Evolutionary conservation across 1,140 invertebrate species (phyloP).

Genomic region (Aricia agestis): DNA sequence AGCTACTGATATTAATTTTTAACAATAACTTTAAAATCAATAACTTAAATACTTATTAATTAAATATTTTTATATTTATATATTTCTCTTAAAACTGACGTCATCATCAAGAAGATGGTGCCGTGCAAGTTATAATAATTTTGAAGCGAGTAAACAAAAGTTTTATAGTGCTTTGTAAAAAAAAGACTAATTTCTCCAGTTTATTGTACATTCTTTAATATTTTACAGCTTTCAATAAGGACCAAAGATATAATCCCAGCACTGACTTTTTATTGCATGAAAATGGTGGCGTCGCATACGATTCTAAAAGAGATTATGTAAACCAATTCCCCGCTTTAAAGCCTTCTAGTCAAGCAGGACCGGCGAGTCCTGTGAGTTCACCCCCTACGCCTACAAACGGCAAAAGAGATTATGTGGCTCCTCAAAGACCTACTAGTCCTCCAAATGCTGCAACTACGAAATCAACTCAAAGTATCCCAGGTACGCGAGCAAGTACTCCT

Average conservation of each 20-base stretch:
- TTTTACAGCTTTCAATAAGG: slow-evolving; percentile 42
- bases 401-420: slow-evolving; percentile 52
- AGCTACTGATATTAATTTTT: no score
- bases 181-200: neutral
- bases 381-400: slow-evolving; percentile 29
- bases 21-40: no score
- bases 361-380: slow-evolving; percentile 25
- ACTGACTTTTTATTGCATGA: slow-evolving; percentile 63
- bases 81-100: no score
- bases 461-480: neutral
- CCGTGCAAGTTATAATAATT: no score
- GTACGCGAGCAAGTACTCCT: neutral
- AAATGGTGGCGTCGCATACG: slow-evolving; percentile 36
- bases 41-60: no score
- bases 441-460: slow-evolving; percentile 4
- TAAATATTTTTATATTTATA: no score
- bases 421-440: slow-evolving; percentile 28
- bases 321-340: slow-evolving; percentile 45
- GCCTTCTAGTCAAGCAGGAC: slow-evolving; percentile 30
- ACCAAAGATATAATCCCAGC: slow-evolving; percentile 45
- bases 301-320: slow-evolving; percentile 41
- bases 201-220: slow-evolving; percentile 17
- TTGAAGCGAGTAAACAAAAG: neutral
- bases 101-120: no score
- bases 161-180: neutral